Evolutionary conservation across 92 coral and sea anemone species (phyloP), one percentile per base, ranked within the genome.

Genomic region (Phymanthus crucifer): DNA sequence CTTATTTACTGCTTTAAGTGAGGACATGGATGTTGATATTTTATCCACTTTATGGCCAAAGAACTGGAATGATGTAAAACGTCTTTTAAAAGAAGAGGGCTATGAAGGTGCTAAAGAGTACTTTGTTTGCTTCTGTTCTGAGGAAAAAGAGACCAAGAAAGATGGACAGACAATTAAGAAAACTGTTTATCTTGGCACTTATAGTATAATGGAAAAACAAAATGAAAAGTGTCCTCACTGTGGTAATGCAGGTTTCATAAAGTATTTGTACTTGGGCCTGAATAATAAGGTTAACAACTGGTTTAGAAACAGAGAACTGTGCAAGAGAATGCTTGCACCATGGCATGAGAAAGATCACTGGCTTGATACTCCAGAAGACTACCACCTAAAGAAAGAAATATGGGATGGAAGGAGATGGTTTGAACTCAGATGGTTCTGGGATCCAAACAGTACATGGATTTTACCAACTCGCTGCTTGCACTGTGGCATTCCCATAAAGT

Each of bases 1-100:
- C 34, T 65, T 90, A 10, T 76, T 80, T 76, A 48, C 94, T 17
- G 48, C 85, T 48, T 40, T 73, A 27, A 45, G 66, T 76, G 83
- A 84, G 43, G 78, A 84, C 61, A 65, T 90, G 2, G 92, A 87
- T 50, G n/a, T 34, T 36, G 86, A 87, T 27, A 84, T 87, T 73
- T 82, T 90, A 33, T 32, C 68, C 19, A 72, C 82, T 0, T 77
- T 87, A 35, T 87, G 89, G 89, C 94, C 89, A 32, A 84, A 85
- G 56, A 86, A 32, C 40, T 87, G 91, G 88, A 84, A 77, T 65
- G 82, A 54, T 66, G 89, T 80, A 2, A 83, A 87, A 32, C 19
- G 26, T 13, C 89, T 90, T 32, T 84, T 90, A 12, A 90, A 80
- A 65, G 94, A 87, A 69, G 91, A 87, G 36, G 91, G 94, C 0